These are phyloP conservation scores for Prionailurus viverrinus DNA, from an alignment of 2,113 vertebrate species.

Conservation along the genomic window DNA sequence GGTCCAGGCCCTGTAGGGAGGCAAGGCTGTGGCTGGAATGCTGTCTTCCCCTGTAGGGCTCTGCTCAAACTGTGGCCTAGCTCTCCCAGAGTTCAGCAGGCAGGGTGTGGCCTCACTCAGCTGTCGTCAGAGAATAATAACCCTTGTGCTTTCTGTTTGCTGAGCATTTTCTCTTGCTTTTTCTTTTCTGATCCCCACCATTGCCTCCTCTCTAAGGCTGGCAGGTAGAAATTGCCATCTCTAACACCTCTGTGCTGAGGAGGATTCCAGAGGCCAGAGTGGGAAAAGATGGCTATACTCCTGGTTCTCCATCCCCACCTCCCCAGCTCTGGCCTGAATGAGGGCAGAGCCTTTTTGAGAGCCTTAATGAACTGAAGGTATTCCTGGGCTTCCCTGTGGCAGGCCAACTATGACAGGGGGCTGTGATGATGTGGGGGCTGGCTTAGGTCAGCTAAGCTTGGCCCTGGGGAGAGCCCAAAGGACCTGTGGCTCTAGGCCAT, in stretches of 20 bases:
- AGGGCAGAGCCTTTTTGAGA: not conserved
- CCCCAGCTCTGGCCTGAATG: not conserved
- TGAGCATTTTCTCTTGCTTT: slow-evolving; percentile 24
- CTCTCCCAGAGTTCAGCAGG: not conserved
- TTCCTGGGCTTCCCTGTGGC: not conserved
- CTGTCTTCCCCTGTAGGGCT: not conserved
- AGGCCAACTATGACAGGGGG: not conserved
- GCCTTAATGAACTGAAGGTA: not conserved
- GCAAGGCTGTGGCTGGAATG: not conserved
- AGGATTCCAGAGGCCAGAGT: not conserved
- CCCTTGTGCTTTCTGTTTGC: not conserved
- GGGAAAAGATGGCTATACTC: not conserved
- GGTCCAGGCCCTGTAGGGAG: not conserved
- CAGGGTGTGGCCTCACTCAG: slow-evolving; percentile 13
- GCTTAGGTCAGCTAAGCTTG: not conserved
- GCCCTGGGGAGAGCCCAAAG: not conserved
- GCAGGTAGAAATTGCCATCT: not conserved
- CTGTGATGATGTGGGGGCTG: not conserved
- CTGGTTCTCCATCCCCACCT: not conserved
- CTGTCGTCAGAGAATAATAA: not conserved
- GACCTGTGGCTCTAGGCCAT: not conserved
- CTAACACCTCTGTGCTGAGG: not conserved
- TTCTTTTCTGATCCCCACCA: not conserved
- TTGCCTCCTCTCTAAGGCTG: not conserved
- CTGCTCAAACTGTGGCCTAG: not conserved